Evolutionary conservation across 2,888 invertebrate species (phyloP).

Genomic region (Dasysyrphus albostriatus): DNA sequence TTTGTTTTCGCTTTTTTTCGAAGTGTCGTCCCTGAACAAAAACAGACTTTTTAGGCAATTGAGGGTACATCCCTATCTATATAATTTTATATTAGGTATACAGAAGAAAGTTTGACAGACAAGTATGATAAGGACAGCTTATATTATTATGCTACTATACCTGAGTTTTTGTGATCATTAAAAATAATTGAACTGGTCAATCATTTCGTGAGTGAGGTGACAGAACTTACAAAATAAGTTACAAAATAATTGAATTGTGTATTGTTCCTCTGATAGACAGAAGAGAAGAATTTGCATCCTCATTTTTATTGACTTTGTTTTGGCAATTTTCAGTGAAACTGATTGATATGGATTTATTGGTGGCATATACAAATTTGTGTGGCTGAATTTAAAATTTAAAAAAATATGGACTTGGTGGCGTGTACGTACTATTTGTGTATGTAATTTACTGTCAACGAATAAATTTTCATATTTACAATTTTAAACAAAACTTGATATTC

Average conservation of each 20-base stretch:
- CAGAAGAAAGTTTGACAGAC: slow-evolving; percentile 35
- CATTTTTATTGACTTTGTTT: not conserved
- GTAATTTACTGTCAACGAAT: too few species aligned
- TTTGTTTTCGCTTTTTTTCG: not conserved
- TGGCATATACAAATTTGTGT: too few species aligned
- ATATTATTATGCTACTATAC: not conserved
- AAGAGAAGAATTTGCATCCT: not conserved
- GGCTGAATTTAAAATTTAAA: too few species aligned
- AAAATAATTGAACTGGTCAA: slow-evolving; percentile 67
- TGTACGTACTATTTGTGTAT: too few species aligned
- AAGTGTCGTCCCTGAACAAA: slow-evolving; percentile 26
- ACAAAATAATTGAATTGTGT: slow-evolving; percentile 14
- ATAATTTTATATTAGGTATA: not conserved
- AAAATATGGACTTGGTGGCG: too few species aligned
- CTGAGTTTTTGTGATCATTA: slow-evolving; percentile 56
- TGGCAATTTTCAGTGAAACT: not conserved
- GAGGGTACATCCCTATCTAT: not conserved
- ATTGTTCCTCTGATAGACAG: not conserved
- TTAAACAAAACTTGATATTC: too few species aligned
- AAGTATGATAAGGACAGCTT: slow-evolving; percentile 60
- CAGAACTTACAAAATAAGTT: slow-evolving; percentile 22
- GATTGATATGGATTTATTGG: not conserved
- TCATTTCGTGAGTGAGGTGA: slow-evolving; percentile 25
- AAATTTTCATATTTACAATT: too few species aligned
- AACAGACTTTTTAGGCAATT: slow-evolving; percentile 49